Evolutionary conservation across 2,797 vertebrate genomes (phyloP).

Genomic region (Bufotes viridis): DNA sequence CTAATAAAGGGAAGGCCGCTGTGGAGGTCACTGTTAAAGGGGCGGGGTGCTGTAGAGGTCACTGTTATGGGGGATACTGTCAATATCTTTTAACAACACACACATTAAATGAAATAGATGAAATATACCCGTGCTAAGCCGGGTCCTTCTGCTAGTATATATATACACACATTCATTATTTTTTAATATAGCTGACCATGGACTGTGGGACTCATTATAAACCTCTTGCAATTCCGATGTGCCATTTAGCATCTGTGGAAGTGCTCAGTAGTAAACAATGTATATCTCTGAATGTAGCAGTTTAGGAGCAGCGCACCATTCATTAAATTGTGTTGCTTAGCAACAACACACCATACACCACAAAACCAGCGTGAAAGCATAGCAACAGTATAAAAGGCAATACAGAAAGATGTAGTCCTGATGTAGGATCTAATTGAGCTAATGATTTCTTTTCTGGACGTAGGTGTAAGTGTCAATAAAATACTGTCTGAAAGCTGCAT

Average conservation of each 20-base stretch:
- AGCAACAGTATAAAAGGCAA: slow-evolving; percentile 14
- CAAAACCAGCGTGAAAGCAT: not conserved
- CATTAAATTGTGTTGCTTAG: slow-evolving; percentile 58
- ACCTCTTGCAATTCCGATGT: slow-evolving; percentile 3
- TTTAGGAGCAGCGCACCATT: slow-evolving; percentile 33
- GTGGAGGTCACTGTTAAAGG: no score
- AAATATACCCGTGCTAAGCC: no score
- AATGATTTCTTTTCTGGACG: slow-evolving; percentile 2
- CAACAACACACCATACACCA: slow-evolving; percentile 34
- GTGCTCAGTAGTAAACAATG: slow-evolving; percentile 42
- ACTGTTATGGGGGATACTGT: no score
- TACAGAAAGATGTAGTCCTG: not conserved
- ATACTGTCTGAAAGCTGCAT: not conserved
- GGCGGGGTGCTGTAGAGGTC: no score
- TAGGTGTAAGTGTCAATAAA: not conserved
- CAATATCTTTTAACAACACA: no score
- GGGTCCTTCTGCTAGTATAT: no score
- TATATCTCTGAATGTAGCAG: slow-evolving; percentile 20
- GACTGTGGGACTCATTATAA: not conserved
- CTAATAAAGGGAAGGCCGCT: no score
- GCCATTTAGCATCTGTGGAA: not conserved
- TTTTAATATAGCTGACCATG: not conserved
- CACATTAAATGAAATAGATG: no score
- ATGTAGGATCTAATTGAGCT: not conserved
- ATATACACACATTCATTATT: not conserved